Conservation (phyloP, 2,888 invertebrate genomes). For the Drosophila rubida region DNA sequence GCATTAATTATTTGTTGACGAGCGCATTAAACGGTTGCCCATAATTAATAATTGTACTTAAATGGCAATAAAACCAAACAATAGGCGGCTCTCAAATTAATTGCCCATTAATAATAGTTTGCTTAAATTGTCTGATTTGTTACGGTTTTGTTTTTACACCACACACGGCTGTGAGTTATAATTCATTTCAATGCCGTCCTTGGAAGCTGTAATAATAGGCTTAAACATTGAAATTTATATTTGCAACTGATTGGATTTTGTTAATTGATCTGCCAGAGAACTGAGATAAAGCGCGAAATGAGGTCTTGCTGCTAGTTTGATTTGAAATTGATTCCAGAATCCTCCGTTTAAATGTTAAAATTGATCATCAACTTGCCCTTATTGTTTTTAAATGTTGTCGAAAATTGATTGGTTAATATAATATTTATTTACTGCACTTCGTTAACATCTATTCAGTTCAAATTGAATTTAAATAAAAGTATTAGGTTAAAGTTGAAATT, state of each 20-base stretch:
- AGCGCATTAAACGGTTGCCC: conserved; percentile 16
- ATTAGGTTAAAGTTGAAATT: not conserved
- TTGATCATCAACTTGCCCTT: no score
- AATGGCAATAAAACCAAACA: not conserved
- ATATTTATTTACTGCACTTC: not conserved
- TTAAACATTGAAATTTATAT: not conserved
- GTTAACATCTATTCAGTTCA: not conserved
- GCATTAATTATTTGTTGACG: conserved; percentile 26
- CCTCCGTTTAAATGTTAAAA: no score
- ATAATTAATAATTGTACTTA: conserved; percentile 28
- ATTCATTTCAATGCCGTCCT: not conserved
- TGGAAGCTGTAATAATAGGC: not conserved
- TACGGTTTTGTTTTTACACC: not conserved
- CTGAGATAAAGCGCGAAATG: no score
- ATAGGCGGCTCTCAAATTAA: conserved; percentile 51
- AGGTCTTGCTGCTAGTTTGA: no score
- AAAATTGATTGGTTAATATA: no score
- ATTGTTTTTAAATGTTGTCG: no score
- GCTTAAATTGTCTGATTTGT: conserved; percentile 34
- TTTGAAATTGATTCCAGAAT: no score
- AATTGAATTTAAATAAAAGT: not conserved
- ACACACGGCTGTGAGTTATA: not conserved
- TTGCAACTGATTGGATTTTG: not conserved
- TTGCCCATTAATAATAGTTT: conserved; percentile 61
- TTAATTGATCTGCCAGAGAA: no score